Evolutionary conservation across 2,113 vertebrate species (phyloP), one percentile per base, ranked within the genome.

Genomic region (Bubalus kerabau): DNA sequence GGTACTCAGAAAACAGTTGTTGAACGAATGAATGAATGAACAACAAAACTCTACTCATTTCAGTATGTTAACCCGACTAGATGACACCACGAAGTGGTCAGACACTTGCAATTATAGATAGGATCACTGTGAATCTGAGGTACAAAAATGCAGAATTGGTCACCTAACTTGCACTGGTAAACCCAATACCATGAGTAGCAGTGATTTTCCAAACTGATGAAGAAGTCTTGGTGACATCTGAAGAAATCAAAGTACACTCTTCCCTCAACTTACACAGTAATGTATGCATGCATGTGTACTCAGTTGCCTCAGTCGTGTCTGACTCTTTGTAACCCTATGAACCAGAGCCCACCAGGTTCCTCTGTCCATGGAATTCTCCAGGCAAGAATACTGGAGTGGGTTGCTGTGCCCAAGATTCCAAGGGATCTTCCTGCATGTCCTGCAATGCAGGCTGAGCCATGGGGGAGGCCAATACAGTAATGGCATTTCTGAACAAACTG

Each of bases 151-250:
- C 17, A 84, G 43, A 76, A 2, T 1, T 1, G 57, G 46, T 57
- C 30, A 60, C 56, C 57, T n/a, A 56, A 23, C 10, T 54, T n/a
- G 3, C 52, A 15, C 28, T 36, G 83, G 57, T 91, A 57, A 91
- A 84, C 30, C 40, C 1, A 11, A 67, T 12, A 30, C 16, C 23
- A 19, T 2, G 23, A n/a, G 76, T 50, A 50, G 21, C 76, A 30
- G 56, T 60, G 90, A 81, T 74, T 97, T 97, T 36, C 60, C 86
- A 48, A 71, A 81, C 17, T n/a, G 14, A n/a, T 21, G 57, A 90
- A 85, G 13, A 88, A 59, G 5, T n/a, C 57, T 92, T 40, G 48
- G 40, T 57, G 64, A 78, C 12, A 10, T 94, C 30, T 15, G 46
- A 88, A 80, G 74, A 88, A 59, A 89, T 78, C 84, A 32, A 82